These are phyloP conservation scores for Monopis laevigella DNA, from an alignment of 2,888 invertebrate species.

Conservation along the genomic window DNA sequence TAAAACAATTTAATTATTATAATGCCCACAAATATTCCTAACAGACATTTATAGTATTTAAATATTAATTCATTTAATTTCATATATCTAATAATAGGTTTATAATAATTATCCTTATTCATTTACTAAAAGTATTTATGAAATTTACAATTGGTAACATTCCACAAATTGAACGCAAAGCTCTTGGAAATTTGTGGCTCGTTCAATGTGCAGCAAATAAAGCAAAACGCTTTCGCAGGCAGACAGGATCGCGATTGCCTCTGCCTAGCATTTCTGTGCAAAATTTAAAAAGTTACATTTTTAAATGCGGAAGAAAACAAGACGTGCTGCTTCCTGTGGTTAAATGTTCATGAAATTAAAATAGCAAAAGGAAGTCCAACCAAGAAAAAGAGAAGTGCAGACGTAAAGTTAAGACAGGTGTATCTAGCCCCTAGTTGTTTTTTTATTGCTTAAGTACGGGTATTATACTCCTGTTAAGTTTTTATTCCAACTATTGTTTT, in stretches of 20 bases:
- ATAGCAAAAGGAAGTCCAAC: background rate
- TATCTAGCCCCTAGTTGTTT: too few species aligned
- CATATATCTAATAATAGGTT: too few species aligned
- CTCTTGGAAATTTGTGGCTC: constrained; percentile 45
- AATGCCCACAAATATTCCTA: too few species aligned
- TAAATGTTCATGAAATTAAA: constrained; percentile 13
- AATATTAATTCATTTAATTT: too few species aligned
- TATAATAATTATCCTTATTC: too few species aligned
- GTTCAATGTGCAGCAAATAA: constrained; percentile 48
- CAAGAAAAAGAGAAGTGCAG: background rate
- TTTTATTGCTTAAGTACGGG: too few species aligned
- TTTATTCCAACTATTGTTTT: too few species aligned
- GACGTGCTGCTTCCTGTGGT: constrained; percentile 9
- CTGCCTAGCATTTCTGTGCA: constrained; percentile 34
- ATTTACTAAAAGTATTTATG: constrained; percentile 7
- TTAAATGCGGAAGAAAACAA: constrained; percentile 11
- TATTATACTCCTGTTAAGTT: too few species aligned
- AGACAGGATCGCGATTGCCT: constrained; percentile 32
- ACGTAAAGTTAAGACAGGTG: background rate
- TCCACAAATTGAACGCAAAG: constrained; percentile 23
- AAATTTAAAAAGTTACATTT: constrained; percentile 31
- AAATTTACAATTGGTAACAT: constrained; percentile 8
- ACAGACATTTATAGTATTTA: too few species aligned
- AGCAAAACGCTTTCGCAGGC: constrained; percentile 27
- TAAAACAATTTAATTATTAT: too few species aligned